Evolutionary conservation across 2,797 vertebrate genomes (phyloP).

Genomic region (Miopithecus talapoin): DNA sequence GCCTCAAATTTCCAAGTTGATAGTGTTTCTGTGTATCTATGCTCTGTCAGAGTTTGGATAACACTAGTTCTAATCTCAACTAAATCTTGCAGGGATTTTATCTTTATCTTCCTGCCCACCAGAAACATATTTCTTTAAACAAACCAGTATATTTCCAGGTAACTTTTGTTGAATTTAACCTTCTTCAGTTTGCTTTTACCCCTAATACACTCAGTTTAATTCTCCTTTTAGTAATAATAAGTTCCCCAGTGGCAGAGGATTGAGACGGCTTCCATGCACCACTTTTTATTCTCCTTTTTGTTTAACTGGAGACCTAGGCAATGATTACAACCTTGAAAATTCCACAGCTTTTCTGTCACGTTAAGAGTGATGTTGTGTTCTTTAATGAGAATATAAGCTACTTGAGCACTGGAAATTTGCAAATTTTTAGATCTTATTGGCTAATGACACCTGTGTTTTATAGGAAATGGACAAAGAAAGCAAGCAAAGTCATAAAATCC

Average conservation of each 20-base stretch:
- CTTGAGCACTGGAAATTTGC: constrained; percentile 28
- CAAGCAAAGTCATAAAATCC: not conserved
- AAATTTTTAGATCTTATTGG: not conserved
- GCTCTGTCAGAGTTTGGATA: not conserved
- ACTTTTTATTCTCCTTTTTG: not conserved
- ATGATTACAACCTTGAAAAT: constrained; percentile 29
- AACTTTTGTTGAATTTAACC: not conserved
- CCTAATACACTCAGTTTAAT: not conserved
- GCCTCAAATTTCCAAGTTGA: not conserved
- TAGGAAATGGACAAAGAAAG: not conserved
- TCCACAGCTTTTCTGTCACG: not conserved
- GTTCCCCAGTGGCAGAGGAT: not conserved
- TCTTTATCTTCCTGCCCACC: not conserved
- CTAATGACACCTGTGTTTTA: constrained; percentile 25
- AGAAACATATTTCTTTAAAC: not conserved
- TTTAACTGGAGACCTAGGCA: constrained; percentile 16
- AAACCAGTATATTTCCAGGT: not conserved
- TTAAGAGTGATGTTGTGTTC: constrained; percentile 54
- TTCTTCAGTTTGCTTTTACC: not conserved
- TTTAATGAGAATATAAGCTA: constrained; percentile 67
- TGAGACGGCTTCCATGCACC: not conserved
- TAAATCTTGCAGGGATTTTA: not conserved
- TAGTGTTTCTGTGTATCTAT: not conserved
- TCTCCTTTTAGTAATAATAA: not conserved
- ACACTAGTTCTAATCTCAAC: not conserved